Conservation (phyloP, 2,797 vertebrate genomes). For the Bryconaethiops microstoma region DNA sequence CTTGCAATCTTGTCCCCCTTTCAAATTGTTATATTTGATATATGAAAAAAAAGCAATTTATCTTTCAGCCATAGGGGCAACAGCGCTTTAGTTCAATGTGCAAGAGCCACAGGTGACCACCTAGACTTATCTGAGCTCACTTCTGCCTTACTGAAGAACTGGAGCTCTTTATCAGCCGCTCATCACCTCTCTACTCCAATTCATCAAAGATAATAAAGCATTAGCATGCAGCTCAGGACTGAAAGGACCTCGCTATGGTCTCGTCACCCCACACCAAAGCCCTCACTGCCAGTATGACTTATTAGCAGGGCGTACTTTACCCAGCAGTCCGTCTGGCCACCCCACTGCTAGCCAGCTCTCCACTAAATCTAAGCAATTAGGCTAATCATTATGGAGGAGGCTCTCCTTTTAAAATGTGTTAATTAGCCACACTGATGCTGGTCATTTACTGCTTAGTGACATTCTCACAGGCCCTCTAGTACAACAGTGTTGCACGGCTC, state of each 20-base stretch:
- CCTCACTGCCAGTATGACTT: slow-evolving; percentile 73
- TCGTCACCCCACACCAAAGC: slow-evolving; percentile 32
- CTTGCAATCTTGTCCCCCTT: too few relatives aligned
- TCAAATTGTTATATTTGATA: too few relatives aligned
- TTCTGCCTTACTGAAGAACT: slow-evolving; percentile 4
- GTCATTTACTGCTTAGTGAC: slow-evolving; percentile 57
- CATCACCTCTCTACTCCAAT: slow-evolving; percentile 19
- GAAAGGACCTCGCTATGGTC: slow-evolving; percentile 64
- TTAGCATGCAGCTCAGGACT: slow-evolving; percentile 37
- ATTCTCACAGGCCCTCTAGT: neutral
- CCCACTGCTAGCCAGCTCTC: slow-evolving; percentile 70
- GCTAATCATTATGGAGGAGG: slow-evolving; percentile 73
- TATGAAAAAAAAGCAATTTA: too few relatives aligned
- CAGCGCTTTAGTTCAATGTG: too few relatives aligned
- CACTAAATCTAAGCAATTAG: slow-evolving; percentile 80
- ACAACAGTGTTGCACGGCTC: neutral
- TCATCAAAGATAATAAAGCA: slow-evolving; percentile 39
- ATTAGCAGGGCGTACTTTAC: slow-evolving; percentile 76
- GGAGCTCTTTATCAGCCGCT: slow-evolving; percentile 1
- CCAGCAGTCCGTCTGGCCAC: slow-evolving; percentile 67
- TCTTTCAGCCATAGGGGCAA: neutral
- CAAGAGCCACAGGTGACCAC: neutral
- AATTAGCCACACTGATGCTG: slow-evolving; percentile 70
- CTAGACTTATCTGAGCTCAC: neutral
- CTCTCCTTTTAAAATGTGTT: slow-evolving; percentile 69